Percentiles rank a stretch among this genome's conserved stretches.
Conservation (phyloP, 2,797 vertebrate species). For the Lutra lutra region DNA sequence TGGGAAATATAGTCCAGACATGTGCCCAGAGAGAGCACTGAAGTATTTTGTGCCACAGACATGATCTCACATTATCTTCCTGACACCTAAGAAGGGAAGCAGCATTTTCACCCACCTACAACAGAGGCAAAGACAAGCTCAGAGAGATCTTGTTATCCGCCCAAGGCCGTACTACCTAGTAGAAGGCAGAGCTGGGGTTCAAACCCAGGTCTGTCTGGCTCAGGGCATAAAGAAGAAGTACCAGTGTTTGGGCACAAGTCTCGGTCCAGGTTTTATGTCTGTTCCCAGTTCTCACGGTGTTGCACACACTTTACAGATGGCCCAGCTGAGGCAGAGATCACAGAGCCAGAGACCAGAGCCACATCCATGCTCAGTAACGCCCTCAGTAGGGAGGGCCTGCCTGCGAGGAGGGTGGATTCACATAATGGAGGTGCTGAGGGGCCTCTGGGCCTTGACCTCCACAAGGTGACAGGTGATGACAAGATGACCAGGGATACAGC, state of each 20-base stretch:
- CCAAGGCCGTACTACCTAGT: not conserved
- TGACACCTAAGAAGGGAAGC: not conserved
- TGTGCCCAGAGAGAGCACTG: not conserved
- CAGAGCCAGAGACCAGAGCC: not conserved
- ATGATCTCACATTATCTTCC: not conserved
- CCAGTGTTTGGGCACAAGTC: no score
- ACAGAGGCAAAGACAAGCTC: not conserved
- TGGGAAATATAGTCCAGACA: not conserved
- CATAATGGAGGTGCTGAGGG: rapidly evolving
- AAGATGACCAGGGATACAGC: not conserved
- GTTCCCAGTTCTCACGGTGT: not conserved
- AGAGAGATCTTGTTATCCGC: not conserved
- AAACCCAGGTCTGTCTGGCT: not conserved
- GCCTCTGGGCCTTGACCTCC: not conserved
- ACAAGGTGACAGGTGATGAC: not conserved
- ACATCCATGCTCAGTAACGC: rapidly evolving
- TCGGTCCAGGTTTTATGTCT: rapidly evolving
- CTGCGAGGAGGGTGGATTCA: no score
- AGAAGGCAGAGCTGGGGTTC: not conserved
- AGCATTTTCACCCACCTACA: not conserved
- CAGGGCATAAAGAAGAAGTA: not conserved
- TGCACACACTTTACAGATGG: not conserved
- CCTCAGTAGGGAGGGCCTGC: no score
- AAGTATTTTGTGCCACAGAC: not conserved
- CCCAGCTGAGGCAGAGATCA: not conserved